Conservation (phyloP, 2,797 vertebrate genomes). For the Leucoraja ocellata region DNA sequence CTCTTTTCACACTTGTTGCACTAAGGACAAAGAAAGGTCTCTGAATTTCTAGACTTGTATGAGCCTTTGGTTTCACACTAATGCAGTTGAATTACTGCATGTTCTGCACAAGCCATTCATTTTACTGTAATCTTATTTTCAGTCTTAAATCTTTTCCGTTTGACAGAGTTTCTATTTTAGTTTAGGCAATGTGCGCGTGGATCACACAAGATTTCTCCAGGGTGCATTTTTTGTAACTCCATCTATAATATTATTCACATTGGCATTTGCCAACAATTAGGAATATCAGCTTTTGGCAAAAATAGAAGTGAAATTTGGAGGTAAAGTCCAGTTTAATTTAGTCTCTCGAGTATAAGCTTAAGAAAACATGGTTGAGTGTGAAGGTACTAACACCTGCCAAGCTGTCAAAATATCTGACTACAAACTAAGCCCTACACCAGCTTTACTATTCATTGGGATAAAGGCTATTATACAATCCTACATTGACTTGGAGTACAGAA, state of each 20-base stretch:
- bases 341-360: conserved; percentile 28
- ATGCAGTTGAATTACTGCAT: background rate
- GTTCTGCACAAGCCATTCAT: background rate
- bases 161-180: conserved; percentile 8
- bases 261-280: conserved; percentile 18
- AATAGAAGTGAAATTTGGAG: conserved; percentile 31
- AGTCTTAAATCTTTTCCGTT: background rate
- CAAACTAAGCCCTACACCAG: background rate
- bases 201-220: background rate
- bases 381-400: conserved; percentile 32
- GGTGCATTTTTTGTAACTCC: background rate
- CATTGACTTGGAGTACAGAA: background rate
- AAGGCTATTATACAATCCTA: background rate
- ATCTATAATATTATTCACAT: conserved; percentile 28
- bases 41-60: background rate
- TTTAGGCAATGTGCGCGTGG: background rate
- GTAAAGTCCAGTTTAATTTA: conserved; percentile 24
- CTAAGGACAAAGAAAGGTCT: too few relatives aligned
- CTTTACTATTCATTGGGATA: conserved; percentile 17
- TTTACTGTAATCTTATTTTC: background rate
- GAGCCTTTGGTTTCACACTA: background rate
- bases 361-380: conserved; percentile 22
- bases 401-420: conserved; percentile 28
- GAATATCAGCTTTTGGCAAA: conserved; percentile 17
- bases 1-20: too few relatives aligned